Conservation (phyloP, 2,113 vertebrate genomes). For the Paradisaea rubra region DNA sequence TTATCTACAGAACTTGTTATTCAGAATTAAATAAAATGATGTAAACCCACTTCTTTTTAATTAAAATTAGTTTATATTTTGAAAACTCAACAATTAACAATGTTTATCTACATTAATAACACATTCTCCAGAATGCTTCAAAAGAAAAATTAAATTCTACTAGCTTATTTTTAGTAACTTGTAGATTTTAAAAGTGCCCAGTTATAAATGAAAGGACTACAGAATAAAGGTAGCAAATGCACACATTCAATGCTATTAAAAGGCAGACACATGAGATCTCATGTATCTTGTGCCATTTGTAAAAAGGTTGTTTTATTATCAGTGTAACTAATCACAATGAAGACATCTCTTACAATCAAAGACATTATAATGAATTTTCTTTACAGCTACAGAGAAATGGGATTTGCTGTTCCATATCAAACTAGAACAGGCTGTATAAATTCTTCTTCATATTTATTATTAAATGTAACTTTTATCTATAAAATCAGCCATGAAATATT, state of each 20-base stretch:
- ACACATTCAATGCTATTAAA: slow-evolving; percentile 61
- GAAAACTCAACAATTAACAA: neutral
- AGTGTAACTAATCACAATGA: slow-evolving; percentile 75
- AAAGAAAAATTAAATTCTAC: slow-evolving; percentile 19
- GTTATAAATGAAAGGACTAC: slow-evolving; percentile 21
- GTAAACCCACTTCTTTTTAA: neutral
- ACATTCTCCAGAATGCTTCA: neutral
- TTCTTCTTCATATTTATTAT: slow-evolving; percentile 79
- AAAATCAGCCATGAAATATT: slow-evolving; percentile 80
- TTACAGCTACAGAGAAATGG: slow-evolving; percentile 79
- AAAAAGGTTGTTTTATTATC: slow-evolving; percentile 77
- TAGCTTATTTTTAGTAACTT: slow-evolving; percentile 36
- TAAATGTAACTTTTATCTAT: slow-evolving; percentile 80
- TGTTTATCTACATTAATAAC: neutral
- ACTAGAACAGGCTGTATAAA: slow-evolving; percentile 74
- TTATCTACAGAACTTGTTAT: neutral
- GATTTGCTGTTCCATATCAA: slow-evolving; percentile 79
- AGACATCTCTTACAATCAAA: slow-evolving; percentile 74
- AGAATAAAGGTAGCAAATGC: slow-evolving; percentile 44
- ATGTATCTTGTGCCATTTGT: slow-evolving; percentile 62
- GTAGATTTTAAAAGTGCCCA: slow-evolving; percentile 8
- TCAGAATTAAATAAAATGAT: neutral
- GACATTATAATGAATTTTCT: slow-evolving; percentile 83
- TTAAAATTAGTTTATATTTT: neutral
- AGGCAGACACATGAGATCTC: slow-evolving; percentile 46